Conservation (phyloP, 1,140 invertebrate genomes). For the Macrosteles quadrilineatus region DNA sequence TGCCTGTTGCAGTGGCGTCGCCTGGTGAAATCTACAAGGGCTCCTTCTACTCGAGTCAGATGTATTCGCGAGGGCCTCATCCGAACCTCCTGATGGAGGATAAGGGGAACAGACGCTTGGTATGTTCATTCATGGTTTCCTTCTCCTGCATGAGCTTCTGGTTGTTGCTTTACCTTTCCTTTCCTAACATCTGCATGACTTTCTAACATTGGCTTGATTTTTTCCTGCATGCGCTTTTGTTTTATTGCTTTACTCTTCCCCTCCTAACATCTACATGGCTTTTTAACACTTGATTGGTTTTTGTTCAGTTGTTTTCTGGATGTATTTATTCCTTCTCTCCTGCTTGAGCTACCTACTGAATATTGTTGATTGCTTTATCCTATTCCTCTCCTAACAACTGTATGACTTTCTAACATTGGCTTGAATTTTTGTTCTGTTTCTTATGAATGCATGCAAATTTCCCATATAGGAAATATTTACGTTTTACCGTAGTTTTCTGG, state of each 20-base stretch:
- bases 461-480: too few species aligned
- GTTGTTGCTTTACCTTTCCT: conserved; percentile 7
- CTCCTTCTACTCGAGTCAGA: conserved; percentile 57
- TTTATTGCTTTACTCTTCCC: background rate
- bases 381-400: conserved; percentile 20
- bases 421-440: conserved; percentile 35
- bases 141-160: conserved; percentile 25
- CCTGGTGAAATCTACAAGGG: conserved; percentile 79
- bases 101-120: conserved; percentile 66
- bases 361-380: background rate
- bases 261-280: too few species aligned
- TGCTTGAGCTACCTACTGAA: conserved; percentile 26
- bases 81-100: conserved; percentile 56
- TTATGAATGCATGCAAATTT: too few species aligned
- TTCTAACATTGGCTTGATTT: conserved; percentile 37
- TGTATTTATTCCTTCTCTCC: too few species aligned
- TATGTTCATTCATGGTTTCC: conserved; percentile 56
- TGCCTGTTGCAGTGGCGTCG: conserved; percentile 73
- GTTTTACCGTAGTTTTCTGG: too few species aligned
- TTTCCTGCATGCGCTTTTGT: conserved; percentile 24
- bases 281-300: too few species aligned
- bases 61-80: conserved; percentile 41
- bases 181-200: conserved; percentile 29
- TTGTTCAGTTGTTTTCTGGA: too few species aligned
- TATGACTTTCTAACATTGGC: conserved; percentile 36